phyloP scores from a whole-genome alignment of 1,140 invertebrate species.

The Trichonephila clavata region DNA sequence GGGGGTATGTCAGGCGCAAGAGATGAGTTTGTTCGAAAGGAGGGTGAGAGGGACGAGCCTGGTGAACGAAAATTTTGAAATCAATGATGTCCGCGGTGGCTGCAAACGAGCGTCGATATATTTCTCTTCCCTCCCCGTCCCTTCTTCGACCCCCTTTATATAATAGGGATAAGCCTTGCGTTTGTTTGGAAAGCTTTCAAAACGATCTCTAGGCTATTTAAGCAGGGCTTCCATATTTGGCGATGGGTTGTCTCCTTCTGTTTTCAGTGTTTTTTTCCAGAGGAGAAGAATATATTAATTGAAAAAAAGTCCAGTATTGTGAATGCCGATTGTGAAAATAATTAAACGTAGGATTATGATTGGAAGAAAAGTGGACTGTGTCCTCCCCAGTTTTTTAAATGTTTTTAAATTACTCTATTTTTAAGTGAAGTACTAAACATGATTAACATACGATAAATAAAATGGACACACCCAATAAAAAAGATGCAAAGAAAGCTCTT shows the following conservation, averaged over 20 bases:
- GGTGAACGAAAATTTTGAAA: constrained; percentile 62
- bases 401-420: too few species aligned
- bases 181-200: constrained; percentile 68
- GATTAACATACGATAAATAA: too few species aligned
- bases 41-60: background rate
- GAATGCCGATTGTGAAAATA: too few species aligned
- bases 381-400: too few species aligned
- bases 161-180: constrained; percentile 58
- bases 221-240: background rate
- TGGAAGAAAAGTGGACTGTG: too few species aligned
- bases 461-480: too few species aligned
- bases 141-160: constrained; percentile 36
- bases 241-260: background rate
- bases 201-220: constrained; percentile 51
- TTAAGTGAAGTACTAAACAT: too few species aligned
- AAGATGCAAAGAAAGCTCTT: too few species aligned
- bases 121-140: background rate
- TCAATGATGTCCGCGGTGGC: constrained; percentile 68
- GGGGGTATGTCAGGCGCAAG: constrained; percentile 53
- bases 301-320: too few species aligned
- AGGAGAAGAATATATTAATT: too few species aligned
- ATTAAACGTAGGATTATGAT: too few species aligned
- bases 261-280: background rate
- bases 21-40: constrained; percentile 63
- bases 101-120: constrained; percentile 69